Evolutionary conservation across 2,797 vertebrate genomes (phyloP), one percentile per base, ranked within the genome.

Genomic region (Periophthalmus magnuspinnatus): DNA sequence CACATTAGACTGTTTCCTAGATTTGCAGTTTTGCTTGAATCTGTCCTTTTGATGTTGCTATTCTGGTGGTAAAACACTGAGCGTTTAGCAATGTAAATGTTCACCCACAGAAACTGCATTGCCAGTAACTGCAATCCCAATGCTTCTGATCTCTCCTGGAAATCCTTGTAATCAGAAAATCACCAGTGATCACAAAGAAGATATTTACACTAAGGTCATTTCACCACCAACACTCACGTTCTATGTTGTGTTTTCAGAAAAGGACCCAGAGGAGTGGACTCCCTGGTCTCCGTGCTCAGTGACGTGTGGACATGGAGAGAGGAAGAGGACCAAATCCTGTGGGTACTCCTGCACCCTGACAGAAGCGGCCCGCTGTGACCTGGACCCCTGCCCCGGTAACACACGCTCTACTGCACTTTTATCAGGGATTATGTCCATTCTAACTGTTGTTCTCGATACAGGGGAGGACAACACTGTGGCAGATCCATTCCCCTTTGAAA

Each of bases 291-390:
- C 95, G 8, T 98, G 96, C 76, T 95, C 92, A 1, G 93, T 90
- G 62, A 96, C 94, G 2, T 97, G 96, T 78, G 93, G 96, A 73
- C 90, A 88, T 0, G 93, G 96, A 13, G 94, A 91, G 81, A 97
- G 93, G 90, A 95, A 92, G 78, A 95, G 96, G 74, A 95, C 92
- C 0, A 94, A 94, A 17, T 94, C 95, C 33, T 98, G 96, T 45
- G 95, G 96, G 52, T 95, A 94, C 0, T 91, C 94, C 77, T 98
- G 97, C 84, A 95, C 92, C 3, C 93, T 95, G 0, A 96, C 95
- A 0, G 94, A 97, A 82, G 94, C 96, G 0, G 90, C 92, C 0
- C 94, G 88, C 76, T 98, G 96, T 0, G 91, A 95, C 80, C 84
- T 95, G 64, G 86, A 90, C 0, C 93, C 65, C 13, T 98, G 96